These are phyloP conservation scores for Leistus spinibarbis DNA, from an alignment of 2,888 invertebrate species.

Conservation along the genomic window DNA sequence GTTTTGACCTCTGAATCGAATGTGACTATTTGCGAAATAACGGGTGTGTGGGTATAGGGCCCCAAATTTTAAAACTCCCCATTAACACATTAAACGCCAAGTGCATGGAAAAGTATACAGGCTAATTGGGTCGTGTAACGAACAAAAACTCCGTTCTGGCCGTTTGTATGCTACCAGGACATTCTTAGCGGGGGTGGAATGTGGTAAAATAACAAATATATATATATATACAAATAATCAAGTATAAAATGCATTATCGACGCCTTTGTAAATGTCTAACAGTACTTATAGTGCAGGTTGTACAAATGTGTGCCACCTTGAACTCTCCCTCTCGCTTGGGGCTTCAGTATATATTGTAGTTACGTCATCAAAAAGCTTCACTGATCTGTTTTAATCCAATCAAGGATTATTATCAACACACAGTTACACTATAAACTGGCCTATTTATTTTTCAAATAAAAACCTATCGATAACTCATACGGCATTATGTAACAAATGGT, in stretches of 20 bases:
- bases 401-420: conserved; percentile 15
- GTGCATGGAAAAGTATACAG: no score
- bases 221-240: no score
- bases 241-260: neutral
- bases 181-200: no score
- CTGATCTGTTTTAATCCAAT: conserved; percentile 33
- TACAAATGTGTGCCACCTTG: conserved; percentile 49
- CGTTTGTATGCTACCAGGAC: no score
- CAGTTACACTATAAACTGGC: neutral
- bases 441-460: neutral
- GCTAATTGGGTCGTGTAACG: no score
- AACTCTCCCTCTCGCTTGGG: conserved; percentile 45
- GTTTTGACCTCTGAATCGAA: no score
- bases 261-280: conserved; percentile 1
- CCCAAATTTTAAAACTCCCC: no score
- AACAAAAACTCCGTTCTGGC: no score
- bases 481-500: neutral
- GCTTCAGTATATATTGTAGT: conserved; percentile 42
- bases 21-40: no score
- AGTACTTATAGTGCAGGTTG: conserved; percentile 13
- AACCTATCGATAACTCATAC: neutral
- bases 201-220: no score
- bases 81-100: no score
- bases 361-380: conserved; percentile 42
- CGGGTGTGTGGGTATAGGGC: no score